Evolutionary conservation across 2,797 vertebrate species (phyloP), one percentile per base, ranked within the genome.

Genomic region (Macroramphosus scolopax): DNA sequence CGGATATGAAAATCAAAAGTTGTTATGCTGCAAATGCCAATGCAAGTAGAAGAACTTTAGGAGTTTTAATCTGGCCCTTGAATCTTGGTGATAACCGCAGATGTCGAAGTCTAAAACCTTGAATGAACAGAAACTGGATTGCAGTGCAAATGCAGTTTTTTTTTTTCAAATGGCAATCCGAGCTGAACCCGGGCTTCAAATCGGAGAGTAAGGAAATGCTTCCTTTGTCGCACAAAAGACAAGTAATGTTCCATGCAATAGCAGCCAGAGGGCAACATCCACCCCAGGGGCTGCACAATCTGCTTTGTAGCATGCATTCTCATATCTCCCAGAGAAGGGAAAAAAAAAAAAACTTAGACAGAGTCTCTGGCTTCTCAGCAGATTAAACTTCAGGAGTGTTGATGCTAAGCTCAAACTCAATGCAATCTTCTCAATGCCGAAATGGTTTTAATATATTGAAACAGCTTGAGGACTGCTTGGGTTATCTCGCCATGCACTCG

Each of bases 391-490:
- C 63, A 63, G 56, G 41, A 17, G 53, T 47, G 41, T 63, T 67
- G 58, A 71, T 57, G 63, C 68, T 48, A 51, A 68, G 59, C 75
- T 51, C 49, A 16, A 49, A 60, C 61, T 60, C 58, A 18, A 20
- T 61, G 68, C 67, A 63, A 67, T 80, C 80, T 67, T 51, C 68
- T 68, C 68, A 34, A 33, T 67, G 70, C 68, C 65, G 55, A 63
- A 66, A 69, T 42, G 66, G 40, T 40, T 75, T 80, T 62, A 41
- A 81, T 80, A 77, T 72, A 72, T 50, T 68, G 63, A 71, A 82
- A 65, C 51, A 39, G 57, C 61, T 71, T 12, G 51, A 65, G 59
- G 60, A 70, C 69, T 66, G 66, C 66, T 66, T 12, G 47, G 54
- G 67, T 78, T 74, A 70, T 77, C 62, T 59, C 32, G 17, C 63